phyloP scores from a whole-genome alignment of 2,113 vertebrate species.

The Nibea coibor region DNA sequence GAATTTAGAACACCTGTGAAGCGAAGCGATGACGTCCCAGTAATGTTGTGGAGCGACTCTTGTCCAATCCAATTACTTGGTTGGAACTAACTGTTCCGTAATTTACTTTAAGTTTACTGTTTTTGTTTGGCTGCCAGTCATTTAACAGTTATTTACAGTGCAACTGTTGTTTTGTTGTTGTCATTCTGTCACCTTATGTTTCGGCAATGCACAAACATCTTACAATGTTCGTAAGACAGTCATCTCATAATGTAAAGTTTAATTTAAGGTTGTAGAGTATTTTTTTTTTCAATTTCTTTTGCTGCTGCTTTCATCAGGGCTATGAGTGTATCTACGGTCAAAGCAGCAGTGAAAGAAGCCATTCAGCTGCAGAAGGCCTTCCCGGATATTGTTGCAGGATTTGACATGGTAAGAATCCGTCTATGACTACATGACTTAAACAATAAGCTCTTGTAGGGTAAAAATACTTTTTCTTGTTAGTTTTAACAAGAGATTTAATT shows the following conservation, averaged over 20 bases:
- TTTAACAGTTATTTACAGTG: too few species aligned
- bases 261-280: neutral
- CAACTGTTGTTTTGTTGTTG: too few species aligned
- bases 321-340: slow-evolving; percentile 81
- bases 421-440: neutral
- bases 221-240: neutral
- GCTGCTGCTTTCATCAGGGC: slow-evolving; percentile 75
- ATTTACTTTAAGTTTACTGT: too few species aligned
- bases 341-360: slow-evolving; percentile 83
- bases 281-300: neutral
- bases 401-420: slow-evolving; percentile 87
- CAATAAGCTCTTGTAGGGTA: neutral
- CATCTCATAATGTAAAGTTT: neutral
- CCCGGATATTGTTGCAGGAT: slow-evolving; percentile 89
- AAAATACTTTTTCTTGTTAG: neutral
- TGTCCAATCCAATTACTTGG: too few species aligned
- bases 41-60: too few species aligned
- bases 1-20: too few species aligned
- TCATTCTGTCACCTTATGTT: too few species aligned
- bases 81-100: too few species aligned
- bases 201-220: too few species aligned
- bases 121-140: too few species aligned
- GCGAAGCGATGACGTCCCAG: too few species aligned
- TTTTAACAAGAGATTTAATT: neutral
- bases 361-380: slow-evolving; percentile 84